Evolutionary conservation across 2,113 vertebrate genomes (phyloP).

Genomic region (Odontophorus gujanensis): DNA sequence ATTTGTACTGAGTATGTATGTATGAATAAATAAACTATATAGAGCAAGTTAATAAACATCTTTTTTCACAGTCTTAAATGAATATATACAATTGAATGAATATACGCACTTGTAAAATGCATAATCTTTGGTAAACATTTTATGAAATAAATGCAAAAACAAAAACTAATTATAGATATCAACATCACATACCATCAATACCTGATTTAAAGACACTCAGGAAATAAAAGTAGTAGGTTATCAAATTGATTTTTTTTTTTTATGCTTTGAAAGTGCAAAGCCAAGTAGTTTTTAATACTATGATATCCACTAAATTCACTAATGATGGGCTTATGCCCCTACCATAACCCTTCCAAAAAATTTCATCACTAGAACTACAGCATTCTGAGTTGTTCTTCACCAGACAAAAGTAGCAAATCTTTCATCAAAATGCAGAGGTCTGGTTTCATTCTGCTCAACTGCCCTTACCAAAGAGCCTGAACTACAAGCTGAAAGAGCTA

Average conservation of each 20-base stretch:
- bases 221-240: background rate
- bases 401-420: constrained; percentile 13
- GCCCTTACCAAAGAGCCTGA: background rate
- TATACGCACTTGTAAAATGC: background rate
- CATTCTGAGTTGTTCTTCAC: background rate
- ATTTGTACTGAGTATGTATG: background rate
- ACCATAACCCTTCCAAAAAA: background rate
- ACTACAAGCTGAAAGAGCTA: background rate
- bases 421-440: constrained; percentile 9
- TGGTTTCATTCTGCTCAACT: constrained; percentile 28
- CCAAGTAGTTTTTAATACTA: background rate
- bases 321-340: background rate
- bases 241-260: background rate
- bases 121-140: background rate
- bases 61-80: background rate
- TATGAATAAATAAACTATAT: background rate
- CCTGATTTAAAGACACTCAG: background rate
- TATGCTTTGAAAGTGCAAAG: background rate
- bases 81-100: background rate
- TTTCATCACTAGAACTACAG: background rate
- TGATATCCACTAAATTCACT: background rate
- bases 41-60: background rate
- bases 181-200: background rate
- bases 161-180: background rate
- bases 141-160: background rate